phyloP scores from a whole-genome alignment of 2,113 vertebrate genomes.

The Benitochromis conjunctus region DNA sequence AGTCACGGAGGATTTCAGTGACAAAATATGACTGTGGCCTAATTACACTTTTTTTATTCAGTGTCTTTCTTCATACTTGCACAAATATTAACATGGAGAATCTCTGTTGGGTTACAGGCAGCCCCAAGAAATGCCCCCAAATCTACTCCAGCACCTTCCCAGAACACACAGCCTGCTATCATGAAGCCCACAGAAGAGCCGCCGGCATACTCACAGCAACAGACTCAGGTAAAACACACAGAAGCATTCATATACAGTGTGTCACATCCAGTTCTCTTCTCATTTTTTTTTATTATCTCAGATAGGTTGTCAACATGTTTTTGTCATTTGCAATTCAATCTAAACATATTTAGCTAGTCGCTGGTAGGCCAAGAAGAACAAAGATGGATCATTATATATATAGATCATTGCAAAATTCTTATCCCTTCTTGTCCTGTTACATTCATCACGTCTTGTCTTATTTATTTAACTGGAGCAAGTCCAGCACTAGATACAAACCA shows the following conservation, averaged over 20 bases:
- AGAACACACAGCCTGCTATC: slow-evolving; percentile 96
- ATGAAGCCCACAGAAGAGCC: slow-evolving; percentile 99
- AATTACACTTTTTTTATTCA: slow-evolving; percentile 20
- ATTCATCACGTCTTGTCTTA: neutral
- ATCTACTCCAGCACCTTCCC: slow-evolving; percentile 78
- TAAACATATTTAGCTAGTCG: neutral
- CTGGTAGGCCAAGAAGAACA: neutral
- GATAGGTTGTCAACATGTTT: neutral
- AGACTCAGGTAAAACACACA: slow-evolving; percentile 69
- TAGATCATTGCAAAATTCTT: neutral
- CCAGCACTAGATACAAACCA: neutral
- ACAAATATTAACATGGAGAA: neutral
- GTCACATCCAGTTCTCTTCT: neutral
- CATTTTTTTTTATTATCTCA: neutral
- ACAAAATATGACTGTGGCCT: slow-evolving; percentile 28
- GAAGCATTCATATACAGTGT: neutral
- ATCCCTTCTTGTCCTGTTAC: neutral
- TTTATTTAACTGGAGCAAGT: neutral
- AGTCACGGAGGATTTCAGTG: slow-evolving; percentile 30
- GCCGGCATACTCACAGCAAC: slow-evolving; percentile 85
- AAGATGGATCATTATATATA: neutral
- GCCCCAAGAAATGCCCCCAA: slow-evolving; percentile 84
- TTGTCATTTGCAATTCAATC: neutral
- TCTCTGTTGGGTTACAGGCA: slow-evolving; percentile 69
- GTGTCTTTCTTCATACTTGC: neutral